These are phyloP conservation scores for Eidolon helvum DNA, from an alignment of 2,113 vertebrate genomes.

Conservation along the genomic window DNA sequence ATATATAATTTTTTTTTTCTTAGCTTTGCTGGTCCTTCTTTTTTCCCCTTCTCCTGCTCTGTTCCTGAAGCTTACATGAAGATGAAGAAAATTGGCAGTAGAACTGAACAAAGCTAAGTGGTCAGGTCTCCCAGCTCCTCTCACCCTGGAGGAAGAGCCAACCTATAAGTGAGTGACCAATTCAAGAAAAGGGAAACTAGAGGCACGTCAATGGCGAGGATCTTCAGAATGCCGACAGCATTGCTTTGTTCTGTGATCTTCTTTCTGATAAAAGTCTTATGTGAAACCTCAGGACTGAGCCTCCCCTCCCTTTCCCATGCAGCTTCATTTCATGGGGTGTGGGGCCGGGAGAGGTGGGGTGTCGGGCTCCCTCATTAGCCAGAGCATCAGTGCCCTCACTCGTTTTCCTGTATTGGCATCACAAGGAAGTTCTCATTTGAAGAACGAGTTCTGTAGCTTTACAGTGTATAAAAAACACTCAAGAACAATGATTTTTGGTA, in stretches of 20 bases:
- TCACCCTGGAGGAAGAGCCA: not conserved
- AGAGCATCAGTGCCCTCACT: not conserved
- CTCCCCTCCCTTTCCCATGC: not conserved
- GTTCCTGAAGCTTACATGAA: not conserved
- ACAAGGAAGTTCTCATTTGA: not conserved
- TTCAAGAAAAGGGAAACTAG: not conserved
- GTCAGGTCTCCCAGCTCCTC: not conserved
- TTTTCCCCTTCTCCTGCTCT: not conserved
- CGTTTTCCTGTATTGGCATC: not conserved
- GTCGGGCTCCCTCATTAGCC: not conserved
- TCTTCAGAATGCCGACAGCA: not conserved
- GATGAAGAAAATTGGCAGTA: not conserved
- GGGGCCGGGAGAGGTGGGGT: too few relatives aligned
- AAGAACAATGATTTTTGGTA: not conserved
- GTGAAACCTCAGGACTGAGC: not conserved
- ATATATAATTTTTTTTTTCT: not conserved
- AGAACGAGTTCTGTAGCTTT: not conserved
- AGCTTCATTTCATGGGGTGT: not conserved
- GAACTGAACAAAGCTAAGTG: not conserved
- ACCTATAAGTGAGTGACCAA: not conserved
- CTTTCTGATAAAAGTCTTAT: not conserved
- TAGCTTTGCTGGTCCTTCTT: not conserved
- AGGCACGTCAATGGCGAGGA: not conserved
- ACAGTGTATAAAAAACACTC: not conserved
- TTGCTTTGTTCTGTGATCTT: not conserved